Evolutionary conservation across 2,888 invertebrate species (phyloP), one percentile per base, ranked within the genome.

Genomic region (Rosalia funebris): DNA sequence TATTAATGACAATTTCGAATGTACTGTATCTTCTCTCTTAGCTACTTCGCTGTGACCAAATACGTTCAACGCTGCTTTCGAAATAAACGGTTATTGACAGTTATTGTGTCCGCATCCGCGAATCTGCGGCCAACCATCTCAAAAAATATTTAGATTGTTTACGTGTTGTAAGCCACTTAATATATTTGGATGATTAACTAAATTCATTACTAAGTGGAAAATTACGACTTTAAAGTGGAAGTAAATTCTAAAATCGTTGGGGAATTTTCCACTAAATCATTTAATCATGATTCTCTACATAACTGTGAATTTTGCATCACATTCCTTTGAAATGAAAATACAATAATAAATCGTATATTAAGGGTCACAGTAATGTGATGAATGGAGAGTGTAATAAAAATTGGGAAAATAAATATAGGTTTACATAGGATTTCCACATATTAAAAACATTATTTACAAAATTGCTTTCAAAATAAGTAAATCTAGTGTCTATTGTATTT

Each of bases 31-130:
- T n/a, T n/a, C n/a, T n/a, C n/a, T n/a, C n/a, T n/a, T n/a, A n/a
- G n/a, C n/a, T n/a, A n/a, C n/a, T n/a, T n/a, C n/a, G n/a, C n/a
- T n/a, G n/a, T n/a, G 54, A 36, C 47, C 50, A 58, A 53, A 54
- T 25, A 19, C 57, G 54, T 59, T 59, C 45, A 58, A 56, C 45
- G 45, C n/a, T 12, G 32, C 19, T 32, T 54, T 45, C 20, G 17
- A 46, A 34, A 46, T 55, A 45, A 44, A 48, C 15, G 5, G 36
- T 20, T 34, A n/a, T 48, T 34, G 36, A 14, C 19, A 48, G 17
- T 48, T 17, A 36, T 20, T 12, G 37, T 36, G n/a, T 16, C 47
- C 19, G 3, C 31, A 20, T 48, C 19, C 20, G 48, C 19, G 10
- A 37, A 19, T 19, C 36, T 1, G 39, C 12, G 15, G 39, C 15